Evolutionary conservation across 2,113 vertebrate genomes (phyloP), one percentile per base, ranked within the genome.

Genomic region (Myotis yumanensis): DNA sequence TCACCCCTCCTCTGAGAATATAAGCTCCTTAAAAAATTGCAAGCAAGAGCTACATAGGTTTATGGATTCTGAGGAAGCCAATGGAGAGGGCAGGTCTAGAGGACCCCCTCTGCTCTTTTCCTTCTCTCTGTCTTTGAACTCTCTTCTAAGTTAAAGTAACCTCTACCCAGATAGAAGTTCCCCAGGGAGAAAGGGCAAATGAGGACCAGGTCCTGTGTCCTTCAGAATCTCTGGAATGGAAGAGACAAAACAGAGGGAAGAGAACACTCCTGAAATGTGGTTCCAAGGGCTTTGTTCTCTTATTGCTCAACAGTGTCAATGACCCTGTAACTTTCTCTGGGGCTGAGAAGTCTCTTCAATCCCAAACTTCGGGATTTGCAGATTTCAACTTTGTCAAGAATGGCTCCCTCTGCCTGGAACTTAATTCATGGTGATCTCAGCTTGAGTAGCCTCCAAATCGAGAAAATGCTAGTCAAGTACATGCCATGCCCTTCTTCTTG

Each of bases 101-200:
- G 81, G 16, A 51, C 22, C 32, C 35, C 43, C 7, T 90, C 59
- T 86, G 32, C 22, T 86, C 48, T 85, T 72, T 90, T 82, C 57
- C 62, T 16, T 92, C 59, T 88, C 35, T 85, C 20, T 69, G 25
- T 68, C 81, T 96, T 92, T 90, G 80, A 93, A 91, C 37, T 92
- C 57, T 96, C 83, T 97, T 94, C 95, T 85, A 97, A 95, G 48
- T 83, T 22, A 83, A 90, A 90, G 87, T 82, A 90, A 95, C 12
- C 40, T 86, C 43, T 88, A 52, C 25, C 52, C 48, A 92, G 48
- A 95, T 62, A 90, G 89, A 64, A 71, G 22, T 20, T 92, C 76
- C 62, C 77, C 57, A 71, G 77, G 16, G 68, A 95, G 85, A 73
- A 35, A 87, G 66, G 66, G 91, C 83, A 96, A 76, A 86, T 76